Evolutionary conservation across 2,113 vertebrate species (phyloP), one percentile per base, ranked within the genome.

Genomic region (Bubo scandiacus): DNA sequence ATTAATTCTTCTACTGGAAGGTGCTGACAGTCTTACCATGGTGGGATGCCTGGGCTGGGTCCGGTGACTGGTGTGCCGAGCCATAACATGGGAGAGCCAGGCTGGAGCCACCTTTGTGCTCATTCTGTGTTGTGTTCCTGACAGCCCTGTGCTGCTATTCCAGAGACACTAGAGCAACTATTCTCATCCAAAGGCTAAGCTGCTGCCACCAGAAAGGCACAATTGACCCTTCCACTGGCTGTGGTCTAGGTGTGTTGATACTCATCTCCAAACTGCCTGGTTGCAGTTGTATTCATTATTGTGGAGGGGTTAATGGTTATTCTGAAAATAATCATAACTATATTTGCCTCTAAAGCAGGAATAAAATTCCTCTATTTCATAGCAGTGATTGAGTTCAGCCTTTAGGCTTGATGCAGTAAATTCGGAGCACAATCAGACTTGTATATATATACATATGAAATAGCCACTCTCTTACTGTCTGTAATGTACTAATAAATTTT

Each of bases 371-470:
- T 78, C 45, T 84, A 12, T 91, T 94, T 88, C 29, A 9, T 32
- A 88, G 70, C 36, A 91, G 12, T 66, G 29, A 88, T 63, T 74
- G 70, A 85, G 57, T 91, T 96, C 78, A 81, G 61, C 38, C 62
- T 81, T 72, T 61, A 81, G 40, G 32, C 30, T 93, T 3, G 3
- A 38, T 72, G 72, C 65, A 72, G 81, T 91, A 78, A 59, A 89
- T 81, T 94, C 49, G 75, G 88, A 85, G 42, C 23, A 67, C 81
- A 79, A 57, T 25, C 87, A 70, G 58, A 77, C 72, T 81, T 74
- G 40, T 42, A 94, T 47, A 36, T n/a, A 70, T 42, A 34, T 57
- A 73, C 14, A 49, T 92, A 75, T 65, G 32, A 96, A 92, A 92
- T 63, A 87, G 67, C 49, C 34, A 30, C 29, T 68, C 36, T 88